phyloP scores from a whole-genome alignment of 2,797 vertebrate genomes.

The Spinus pinus region DNA sequence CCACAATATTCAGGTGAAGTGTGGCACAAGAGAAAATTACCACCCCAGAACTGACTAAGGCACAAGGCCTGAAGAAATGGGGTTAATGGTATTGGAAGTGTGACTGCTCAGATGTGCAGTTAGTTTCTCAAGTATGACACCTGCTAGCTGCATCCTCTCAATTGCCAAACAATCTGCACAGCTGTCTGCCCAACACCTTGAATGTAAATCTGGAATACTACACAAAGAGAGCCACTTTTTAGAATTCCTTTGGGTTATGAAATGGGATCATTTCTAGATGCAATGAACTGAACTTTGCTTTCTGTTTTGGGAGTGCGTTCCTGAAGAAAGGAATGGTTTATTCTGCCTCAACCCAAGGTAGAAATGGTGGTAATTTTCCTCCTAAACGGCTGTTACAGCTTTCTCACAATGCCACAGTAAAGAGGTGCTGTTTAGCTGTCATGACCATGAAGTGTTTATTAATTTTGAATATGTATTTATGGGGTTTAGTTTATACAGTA shows the following conservation, averaged over 20 bases:
- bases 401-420: not conserved
- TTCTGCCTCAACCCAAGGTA: not conserved
- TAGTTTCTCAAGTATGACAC: not conserved
- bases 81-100: not conserved
- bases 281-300: not conserved
- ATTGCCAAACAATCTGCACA: not conserved
- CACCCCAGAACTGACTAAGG: not conserved
- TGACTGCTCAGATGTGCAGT: not conserved
- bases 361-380: not conserved
- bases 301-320: not conserved
- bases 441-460: conserved; percentile 6
- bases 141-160: not conserved
- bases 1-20: not conserved
- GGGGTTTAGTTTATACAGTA: not conserved
- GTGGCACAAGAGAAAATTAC: not conserved
- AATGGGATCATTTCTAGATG: not conserved
- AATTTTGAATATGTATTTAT: not conserved
- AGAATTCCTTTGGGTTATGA: not conserved
- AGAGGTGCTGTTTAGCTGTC: not conserved
- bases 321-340: not conserved
- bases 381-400: not conserved
- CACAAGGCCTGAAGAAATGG: not conserved
- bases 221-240: not conserved
- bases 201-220: not conserved
- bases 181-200: not conserved